Base-by-base conservation (phyloP, 1,140 invertebrate species). In the Papilio xuthus region DNA sequence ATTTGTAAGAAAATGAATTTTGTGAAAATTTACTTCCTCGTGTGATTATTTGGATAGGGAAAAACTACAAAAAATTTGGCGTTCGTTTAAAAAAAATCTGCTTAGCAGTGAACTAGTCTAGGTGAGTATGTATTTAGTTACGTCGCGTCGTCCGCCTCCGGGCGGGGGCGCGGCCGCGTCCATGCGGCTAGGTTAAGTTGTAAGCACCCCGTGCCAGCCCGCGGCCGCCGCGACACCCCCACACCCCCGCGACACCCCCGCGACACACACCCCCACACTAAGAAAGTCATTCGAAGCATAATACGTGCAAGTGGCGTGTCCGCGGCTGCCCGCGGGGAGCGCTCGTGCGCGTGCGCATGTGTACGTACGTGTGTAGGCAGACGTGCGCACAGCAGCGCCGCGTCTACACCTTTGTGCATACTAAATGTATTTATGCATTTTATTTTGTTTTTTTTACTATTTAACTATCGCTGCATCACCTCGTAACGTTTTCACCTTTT, bases 171-270 rank as follows among this genome's bases (percentile, higher is more conserved):
- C 82, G 88, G 84, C 83, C 83, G 86, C 76, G 83, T 80, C 84
- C 81, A 76, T 81, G 77, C 18, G 82, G 85, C 37, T 90, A 89
- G 86, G 84, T 84, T 88, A 87, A 90, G 86, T 87, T 83, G 91
- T 92, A 89, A 90, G 90, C 91, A 90, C 91, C 90, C 89, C 82
- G 90, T 89, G 89, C 83, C 85, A 80, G 85, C 84, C 78, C 74
- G 63, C 56, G 18, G 44, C 32, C 32, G 32, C 32, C n/a, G n/a
- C n/a, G n/a, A n/a, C n/a, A n/a, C n/a, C n/a, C n/a, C n/a, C n/a
- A n/a, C n/a, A n/a, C n/a, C n/a, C n/a, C n/a, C n/a, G n/a, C n/a
- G n/a, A n/a, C n/a, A n/a, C n/a, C n/a, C n/a, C n/a, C n/a, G n/a
- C n/a, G n/a, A n/a, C n/a, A 37, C 32, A 37, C 32, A 7, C 32